A percentile compares a stretch with the other conserved stretches of the same genome.
phyloP scores from a whole-genome alignment of 37 sponge, comb jelly and placozoan species.

The Agelas oroides region DNA sequence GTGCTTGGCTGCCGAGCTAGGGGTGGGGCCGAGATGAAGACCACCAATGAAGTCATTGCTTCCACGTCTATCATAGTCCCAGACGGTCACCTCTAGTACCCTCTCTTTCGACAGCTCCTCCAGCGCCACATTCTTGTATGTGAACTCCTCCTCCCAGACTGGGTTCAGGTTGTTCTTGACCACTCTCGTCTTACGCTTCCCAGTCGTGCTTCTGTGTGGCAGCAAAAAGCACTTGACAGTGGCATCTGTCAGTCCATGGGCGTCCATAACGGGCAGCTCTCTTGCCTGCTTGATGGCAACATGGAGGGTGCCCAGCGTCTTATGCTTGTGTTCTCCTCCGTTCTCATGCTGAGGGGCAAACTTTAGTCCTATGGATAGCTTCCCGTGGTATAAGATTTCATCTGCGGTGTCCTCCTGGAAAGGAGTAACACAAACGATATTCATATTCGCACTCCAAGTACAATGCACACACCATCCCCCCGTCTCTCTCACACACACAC shows the following conservation, averaged over 20 bases:
- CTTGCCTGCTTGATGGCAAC: conserved; percentile 52
- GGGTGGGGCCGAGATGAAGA: conserved; percentile 50
- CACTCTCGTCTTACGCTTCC: conserved; percentile 63
- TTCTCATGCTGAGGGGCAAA: neutral
- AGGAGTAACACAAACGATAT: too few relatives aligned
- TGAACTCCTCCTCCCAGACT: conserved; percentile 60
- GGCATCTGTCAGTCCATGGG: conserved; percentile 13
- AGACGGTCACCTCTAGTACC: conserved; percentile 71
- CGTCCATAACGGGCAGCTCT: conserved; percentile 29
- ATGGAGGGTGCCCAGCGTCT: conserved; percentile 28
- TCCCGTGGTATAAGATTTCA: neutral
- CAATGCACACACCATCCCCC: too few relatives aligned
- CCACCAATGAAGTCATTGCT: conserved; percentile 78
- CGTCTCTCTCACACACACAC: too few relatives aligned
- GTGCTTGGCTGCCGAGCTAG: neutral
- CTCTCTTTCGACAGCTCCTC: conserved; percentile 42
- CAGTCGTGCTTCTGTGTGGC: conserved; percentile 20
- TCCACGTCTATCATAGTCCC: conserved; percentile 62
- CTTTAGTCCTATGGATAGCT: neutral
- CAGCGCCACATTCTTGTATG: conserved; percentile 16
- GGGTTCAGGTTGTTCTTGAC: conserved; percentile 55
- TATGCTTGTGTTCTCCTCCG: too few relatives aligned
- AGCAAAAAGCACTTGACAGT: conserved; percentile 58
- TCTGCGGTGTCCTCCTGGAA: too few relatives aligned
- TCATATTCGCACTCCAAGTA: too few relatives aligned